Evolutionary conservation across 2,888 invertebrate species (phyloP), one percentile per base, ranked within the genome.

Genomic region (Liposcelis brunnea): DNA sequence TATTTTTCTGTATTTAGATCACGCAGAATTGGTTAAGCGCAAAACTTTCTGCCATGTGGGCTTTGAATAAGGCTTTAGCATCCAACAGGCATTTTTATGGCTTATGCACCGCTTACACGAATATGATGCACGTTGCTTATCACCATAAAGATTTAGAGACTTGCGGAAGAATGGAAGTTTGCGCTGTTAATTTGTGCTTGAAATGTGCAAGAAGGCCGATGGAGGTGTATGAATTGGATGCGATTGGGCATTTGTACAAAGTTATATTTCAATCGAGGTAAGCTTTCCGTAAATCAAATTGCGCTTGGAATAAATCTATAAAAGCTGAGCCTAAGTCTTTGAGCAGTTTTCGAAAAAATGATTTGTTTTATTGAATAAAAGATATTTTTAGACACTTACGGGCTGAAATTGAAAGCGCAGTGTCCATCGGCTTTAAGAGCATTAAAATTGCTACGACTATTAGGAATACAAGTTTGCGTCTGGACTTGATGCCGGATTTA

Each of bases 11-110:
- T 4, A 6, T 26, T 26, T 8, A 26, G 26, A 26, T 26, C 26
- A 26, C 26, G 50, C 52, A 57, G 3, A 58, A 61, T 57, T 60
- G 59, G 54, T 53, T 59, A 10, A 67, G 69, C 42, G 72, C 74
- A 0, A 63, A 63, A 42, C 55, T 75, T 44, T 71, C 74, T 2
- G 74, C 75, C 0, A 62, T 70, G 46, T 71, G 74, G 70, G 63
- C 70, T 16, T 55, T 75, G 36, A 67, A 65, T 44, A 66, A 66
- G 48, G 71, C 72, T 1, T 52, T 72, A 11, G 57, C 63, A 38
- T 65, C 69, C 0, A 67, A 67, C 49, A 64, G 65, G 2, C 68
- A 74, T 53, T 72, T 76, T 48, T 58, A 64, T 1, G 57, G 67
- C 1, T 56, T 76, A 2, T 73, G 74, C 51, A 54, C 59, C 2